Conservation (phyloP, 2,888 invertebrate genomes). For the Drosophila sordidula region DNA sequence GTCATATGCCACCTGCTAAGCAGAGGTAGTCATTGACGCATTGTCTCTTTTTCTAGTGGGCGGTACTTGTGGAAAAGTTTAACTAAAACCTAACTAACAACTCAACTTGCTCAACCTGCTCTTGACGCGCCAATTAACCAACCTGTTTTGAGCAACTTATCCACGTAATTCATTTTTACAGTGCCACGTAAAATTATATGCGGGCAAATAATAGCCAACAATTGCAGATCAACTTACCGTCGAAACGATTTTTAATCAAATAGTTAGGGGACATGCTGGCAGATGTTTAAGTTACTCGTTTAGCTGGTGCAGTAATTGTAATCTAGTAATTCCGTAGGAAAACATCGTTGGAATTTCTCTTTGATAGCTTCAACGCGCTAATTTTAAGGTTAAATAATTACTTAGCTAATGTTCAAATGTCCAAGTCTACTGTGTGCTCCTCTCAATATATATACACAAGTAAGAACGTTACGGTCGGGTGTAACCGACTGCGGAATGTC, state of each 20-base stretch:
- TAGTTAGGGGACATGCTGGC: conserved; percentile 7
- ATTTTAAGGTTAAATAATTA: conserved; percentile 35
- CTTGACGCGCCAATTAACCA: conserved; percentile 65
- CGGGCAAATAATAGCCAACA: conserved; percentile 16
- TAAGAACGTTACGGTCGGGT: no score
- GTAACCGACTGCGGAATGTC: no score
- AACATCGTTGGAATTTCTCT: conserved; percentile 41
- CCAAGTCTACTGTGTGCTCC: no score
- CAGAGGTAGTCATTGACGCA: conserved; percentile 15
- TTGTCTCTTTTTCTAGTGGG: conserved; percentile 1
- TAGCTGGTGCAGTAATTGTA: conserved; percentile 21
- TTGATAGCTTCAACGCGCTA: conserved; percentile 46
- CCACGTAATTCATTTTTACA: conserved; percentile 59
- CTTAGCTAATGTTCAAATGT: background rate
- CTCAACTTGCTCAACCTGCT: conserved; percentile 25
- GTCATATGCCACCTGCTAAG: conserved; percentile 36
- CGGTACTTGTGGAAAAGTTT: background rate
- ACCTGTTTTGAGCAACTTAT: conserved; percentile 30
- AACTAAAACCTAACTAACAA: conserved; percentile 16
- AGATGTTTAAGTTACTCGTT: conserved; percentile 13
- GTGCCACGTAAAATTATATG: conserved; percentile 47
- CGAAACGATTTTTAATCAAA: no score
- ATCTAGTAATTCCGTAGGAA: background rate
- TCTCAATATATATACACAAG: no score
- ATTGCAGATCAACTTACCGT: conserved; percentile 1